Base-by-base conservation (phyloP, 2,113 vertebrate genomes). In the Urocolius indicus region DNA sequence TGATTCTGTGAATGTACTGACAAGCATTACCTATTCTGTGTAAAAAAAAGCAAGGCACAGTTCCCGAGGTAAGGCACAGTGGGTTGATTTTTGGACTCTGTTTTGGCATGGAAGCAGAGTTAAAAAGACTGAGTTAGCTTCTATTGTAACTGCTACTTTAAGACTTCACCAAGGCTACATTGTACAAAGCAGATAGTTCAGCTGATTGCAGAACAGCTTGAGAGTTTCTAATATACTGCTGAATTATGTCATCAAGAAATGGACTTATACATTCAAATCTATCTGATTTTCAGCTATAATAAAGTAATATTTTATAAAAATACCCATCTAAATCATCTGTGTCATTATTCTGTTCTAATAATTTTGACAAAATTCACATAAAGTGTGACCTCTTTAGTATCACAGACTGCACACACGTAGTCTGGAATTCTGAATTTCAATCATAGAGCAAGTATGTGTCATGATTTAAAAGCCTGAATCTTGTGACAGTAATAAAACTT, bases 341-440 rank as follows among this genome's bases (percentile, higher is more conserved):
- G 19, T 6, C 2, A 1, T 51, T 74, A 54, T 61, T 83, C 15
- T 65, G 18, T 85, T 87, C 22, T 38, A 61, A 11, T 49, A 8
- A 91, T 87, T 65, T 2, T 3, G 49, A 20, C 1, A 89, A 55
- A 68, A 94, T 26, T 20, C 2, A 5, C 57, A n/a, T 45, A 45
- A 45, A 43, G 0, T 21, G 46, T 5, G 4, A 26, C 46, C 69
- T 79, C 34, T 80, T 84, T 77, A 55, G 10, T 6, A 26, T 14
- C 61, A 32, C 20, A 66, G 43, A 59, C 23, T 29, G 23, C 3
- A n/a, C 1, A 26, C 1, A 22, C 2, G 3, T 17, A 6, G 7
- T 32, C 6, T 55, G n/a, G 6, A 84, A 85, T 73, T 30, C 29
- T 58, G 19, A 17, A 5, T 19, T 93, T 72, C 62, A 87, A 58